Conservation (phyloP, 2,797 vertebrate species). For the Phylloscopus collybita region DNA sequence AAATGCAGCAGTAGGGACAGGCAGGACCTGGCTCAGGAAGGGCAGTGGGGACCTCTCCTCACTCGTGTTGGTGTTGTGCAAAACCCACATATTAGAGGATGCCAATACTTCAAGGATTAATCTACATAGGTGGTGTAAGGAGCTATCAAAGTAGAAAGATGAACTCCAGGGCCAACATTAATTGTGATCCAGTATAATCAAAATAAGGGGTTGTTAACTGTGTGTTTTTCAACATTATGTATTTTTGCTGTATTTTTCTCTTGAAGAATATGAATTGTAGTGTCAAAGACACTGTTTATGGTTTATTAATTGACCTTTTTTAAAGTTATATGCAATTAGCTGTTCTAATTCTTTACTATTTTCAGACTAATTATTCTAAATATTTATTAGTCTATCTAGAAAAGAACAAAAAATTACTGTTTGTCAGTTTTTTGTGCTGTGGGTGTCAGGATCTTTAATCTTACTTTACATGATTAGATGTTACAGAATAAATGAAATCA, state of each 20-base stretch:
- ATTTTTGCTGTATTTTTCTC: conserved; percentile 46
- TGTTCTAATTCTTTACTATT: conserved; percentile 58
- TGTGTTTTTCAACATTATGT: conserved; percentile 68
- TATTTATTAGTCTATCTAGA: conserved; percentile 44
- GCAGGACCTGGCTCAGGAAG: background rate
- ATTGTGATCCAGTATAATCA: conserved; percentile 75
- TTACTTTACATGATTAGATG: conserved; percentile 23
- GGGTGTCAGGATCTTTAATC: conserved; percentile 31
- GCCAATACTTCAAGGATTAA: conserved; percentile 45
- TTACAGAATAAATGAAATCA: conserved; percentile 30
- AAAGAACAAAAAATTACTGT: conserved; percentile 37
- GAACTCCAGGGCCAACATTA: conserved; percentile 65
- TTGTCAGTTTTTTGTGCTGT: conserved; percentile 28
- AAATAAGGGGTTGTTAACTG: conserved; percentile 76
- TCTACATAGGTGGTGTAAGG: conserved; percentile 52
- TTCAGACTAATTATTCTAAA: conserved; percentile 57
- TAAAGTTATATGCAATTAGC: conserved; percentile 60
- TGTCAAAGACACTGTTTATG: conserved; percentile 44
- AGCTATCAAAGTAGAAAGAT: conserved; percentile 70
- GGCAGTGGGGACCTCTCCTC: background rate
- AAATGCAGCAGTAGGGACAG: background rate
- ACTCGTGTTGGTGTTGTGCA: background rate
- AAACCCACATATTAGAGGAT: background rate
- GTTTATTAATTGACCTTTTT: conserved; percentile 74
- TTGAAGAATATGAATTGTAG: conserved; percentile 63